These are phyloP conservation scores for Agrotis ipsilon DNA, from an alignment of 2,888 invertebrate species.

Conservation along the genomic window DNA sequence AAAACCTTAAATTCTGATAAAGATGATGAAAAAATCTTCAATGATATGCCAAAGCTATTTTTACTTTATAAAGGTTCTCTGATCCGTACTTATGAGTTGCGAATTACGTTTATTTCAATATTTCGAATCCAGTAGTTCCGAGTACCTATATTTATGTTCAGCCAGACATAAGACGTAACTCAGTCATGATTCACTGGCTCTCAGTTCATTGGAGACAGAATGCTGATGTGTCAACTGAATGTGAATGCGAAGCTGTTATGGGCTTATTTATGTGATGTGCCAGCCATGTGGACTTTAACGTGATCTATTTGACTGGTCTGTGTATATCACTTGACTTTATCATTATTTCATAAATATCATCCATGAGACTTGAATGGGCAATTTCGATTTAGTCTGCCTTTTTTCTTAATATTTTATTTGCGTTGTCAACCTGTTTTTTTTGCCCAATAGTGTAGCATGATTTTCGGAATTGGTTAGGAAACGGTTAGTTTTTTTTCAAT, in stretches of 20 bases:
- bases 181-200: conserved; percentile 48
- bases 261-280: conserved; percentile 48
- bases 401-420: background rate
- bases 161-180: conserved; percentile 51
- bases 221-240: conserved; percentile 58
- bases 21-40: too few species aligned
- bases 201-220: conserved; percentile 59
- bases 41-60: too few species aligned
- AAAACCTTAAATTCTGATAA: too few species aligned
- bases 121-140: background rate
- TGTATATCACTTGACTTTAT: background rate
- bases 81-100: background rate
- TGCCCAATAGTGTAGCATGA: too few species aligned
- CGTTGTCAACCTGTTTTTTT: too few species aligned
- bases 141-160: conserved; percentile 20
- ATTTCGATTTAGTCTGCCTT: background rate
- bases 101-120: background rate
- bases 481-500: too few species aligned
- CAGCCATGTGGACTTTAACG: conserved; percentile 44
- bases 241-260: conserved; percentile 54
- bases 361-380: background rate
- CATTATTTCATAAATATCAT: background rate
- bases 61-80: background rate
- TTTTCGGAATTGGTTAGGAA: background rate
- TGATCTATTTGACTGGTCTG: conserved; percentile 12